These are phyloP conservation scores for Penelope pileata DNA, from an alignment of 2,113 vertebrate species.

Conservation along the genomic window DNA sequence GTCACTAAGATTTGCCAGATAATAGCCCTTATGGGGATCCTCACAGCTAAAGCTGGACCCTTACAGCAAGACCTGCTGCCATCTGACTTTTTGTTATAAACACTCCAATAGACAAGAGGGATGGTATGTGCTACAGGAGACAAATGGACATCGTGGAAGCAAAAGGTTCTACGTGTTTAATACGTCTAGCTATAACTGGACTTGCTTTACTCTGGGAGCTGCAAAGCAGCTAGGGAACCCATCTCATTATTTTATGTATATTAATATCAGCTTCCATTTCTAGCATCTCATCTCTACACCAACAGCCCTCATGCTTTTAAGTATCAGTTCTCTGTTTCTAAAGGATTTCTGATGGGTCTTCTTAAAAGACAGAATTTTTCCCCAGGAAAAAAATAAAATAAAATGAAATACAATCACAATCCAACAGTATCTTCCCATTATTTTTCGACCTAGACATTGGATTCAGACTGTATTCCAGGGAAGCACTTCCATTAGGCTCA, in stretches of 20 bases:
- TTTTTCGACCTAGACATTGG: background rate
- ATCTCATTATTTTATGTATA: background rate
- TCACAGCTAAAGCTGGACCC: background rate
- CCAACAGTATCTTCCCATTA: background rate
- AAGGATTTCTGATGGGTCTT: background rate
- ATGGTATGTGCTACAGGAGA: background rate
- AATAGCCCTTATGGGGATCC: background rate
- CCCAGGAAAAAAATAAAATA: background rate
- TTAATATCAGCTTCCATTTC: background rate
- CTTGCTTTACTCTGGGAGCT: background rate
- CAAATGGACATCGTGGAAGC: background rate
- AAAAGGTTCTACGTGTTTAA: background rate
- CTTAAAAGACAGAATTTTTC: background rate
- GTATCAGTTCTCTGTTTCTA: background rate
- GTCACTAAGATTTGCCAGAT: background rate
- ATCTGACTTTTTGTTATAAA: background rate
- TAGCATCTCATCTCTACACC: background rate
- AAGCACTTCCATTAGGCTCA: background rate
- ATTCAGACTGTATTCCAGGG: background rate
- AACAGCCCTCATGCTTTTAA: background rate
- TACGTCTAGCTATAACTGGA: background rate
- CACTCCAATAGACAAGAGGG: background rate
- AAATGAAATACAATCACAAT: background rate
- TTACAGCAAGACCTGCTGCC: background rate
- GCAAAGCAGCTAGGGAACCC: background rate